Percentiles rank a stretch among this genome's conserved stretches.
phyloP scores from a whole-genome alignment of 2,797 vertebrate genomes.

The Parambassis ranga region DNA sequence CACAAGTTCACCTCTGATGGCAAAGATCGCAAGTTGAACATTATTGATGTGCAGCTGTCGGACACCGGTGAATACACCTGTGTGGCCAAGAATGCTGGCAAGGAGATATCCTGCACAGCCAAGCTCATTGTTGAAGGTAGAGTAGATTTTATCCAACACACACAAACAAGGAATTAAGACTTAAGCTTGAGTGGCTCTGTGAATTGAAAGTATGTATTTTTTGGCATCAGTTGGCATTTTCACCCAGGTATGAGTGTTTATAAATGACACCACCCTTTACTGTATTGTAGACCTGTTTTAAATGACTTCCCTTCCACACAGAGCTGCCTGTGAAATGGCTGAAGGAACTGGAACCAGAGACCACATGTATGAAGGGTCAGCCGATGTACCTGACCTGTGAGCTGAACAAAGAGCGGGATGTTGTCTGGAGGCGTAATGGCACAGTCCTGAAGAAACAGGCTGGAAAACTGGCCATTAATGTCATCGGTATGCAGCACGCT shows the following conservation, averaged over 20 bases:
- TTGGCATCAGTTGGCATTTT: too few species aligned
- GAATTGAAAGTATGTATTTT: too few species aligned
- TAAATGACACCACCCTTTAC: too few species aligned
- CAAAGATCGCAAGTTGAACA: slow-evolving; percentile 93
- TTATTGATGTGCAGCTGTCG: slow-evolving; percentile 96
- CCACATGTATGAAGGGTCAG: slow-evolving; percentile 89
- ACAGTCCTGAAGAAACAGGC: slow-evolving; percentile 79
- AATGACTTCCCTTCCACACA: slow-evolving; percentile 50
- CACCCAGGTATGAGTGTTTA: too few species aligned
- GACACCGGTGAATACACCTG: slow-evolving; percentile 97
- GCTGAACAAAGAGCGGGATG: slow-evolving; percentile 93
- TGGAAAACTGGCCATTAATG: slow-evolving; percentile 86
- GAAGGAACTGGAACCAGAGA: slow-evolving; percentile 91
- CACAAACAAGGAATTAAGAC: background rate
- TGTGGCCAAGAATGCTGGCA: slow-evolving; percentile 91
- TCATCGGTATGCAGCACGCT: slow-evolving; percentile 91
- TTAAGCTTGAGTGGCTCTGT: too few species aligned
- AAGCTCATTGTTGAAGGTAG: slow-evolving; percentile 98
- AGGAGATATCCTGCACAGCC: slow-evolving; percentile 93
- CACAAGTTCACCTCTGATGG: slow-evolving; percentile 95
- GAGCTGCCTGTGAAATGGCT: slow-evolving; percentile 93
- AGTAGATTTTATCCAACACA: background rate
- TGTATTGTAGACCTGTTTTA: background rate
- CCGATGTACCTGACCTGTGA: slow-evolving; percentile 94
- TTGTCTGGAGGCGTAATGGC: slow-evolving; percentile 92